These are phyloP conservation scores for Lepidocolaptes lacrymiger DNA, from an alignment of 2,797 vertebrate species.

Conservation along the genomic window DNA sequence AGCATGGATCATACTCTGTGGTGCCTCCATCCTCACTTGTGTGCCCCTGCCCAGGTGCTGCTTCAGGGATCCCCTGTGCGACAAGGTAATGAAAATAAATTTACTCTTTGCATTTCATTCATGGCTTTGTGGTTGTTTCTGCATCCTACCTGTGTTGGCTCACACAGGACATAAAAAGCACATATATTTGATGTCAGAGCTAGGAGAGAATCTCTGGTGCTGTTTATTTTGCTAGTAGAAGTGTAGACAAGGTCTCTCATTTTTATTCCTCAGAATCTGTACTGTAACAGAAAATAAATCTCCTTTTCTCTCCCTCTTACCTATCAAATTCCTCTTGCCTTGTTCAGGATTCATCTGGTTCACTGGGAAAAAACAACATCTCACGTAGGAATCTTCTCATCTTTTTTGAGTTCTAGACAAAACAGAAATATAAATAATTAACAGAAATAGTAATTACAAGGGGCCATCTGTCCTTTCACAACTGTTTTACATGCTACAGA, in stretches of 20 bases:
- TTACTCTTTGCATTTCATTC: neutral
- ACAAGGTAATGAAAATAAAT: neutral
- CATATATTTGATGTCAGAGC: neutral
- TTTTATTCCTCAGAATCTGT: neutral
- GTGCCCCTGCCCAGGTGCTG: neutral
- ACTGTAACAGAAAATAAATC: neutral
- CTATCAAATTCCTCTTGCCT: neutral
- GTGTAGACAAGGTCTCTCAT: neutral
- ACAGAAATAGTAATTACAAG: slow-evolving; percentile 35
- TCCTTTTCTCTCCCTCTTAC: neutral
- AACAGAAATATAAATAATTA: slow-evolving; percentile 36
- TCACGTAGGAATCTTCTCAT: neutral
- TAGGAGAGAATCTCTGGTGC: neutral
- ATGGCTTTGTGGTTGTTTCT: neutral
- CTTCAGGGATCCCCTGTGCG: neutral
- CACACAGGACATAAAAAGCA: neutral
- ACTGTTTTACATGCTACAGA: neutral
- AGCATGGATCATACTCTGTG: no score
- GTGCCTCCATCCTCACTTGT: neutral
- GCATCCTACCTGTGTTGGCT: fast-evolving
- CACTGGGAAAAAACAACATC: neutral
- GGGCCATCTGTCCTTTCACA: slow-evolving; percentile 55
- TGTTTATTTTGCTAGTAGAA: neutral
- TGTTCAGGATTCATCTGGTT: neutral
- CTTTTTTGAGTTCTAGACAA: neutral